phyloP scores from a whole-genome alignment of 2,888 invertebrate species.

The Megalurothrips usitatus region DNA sequence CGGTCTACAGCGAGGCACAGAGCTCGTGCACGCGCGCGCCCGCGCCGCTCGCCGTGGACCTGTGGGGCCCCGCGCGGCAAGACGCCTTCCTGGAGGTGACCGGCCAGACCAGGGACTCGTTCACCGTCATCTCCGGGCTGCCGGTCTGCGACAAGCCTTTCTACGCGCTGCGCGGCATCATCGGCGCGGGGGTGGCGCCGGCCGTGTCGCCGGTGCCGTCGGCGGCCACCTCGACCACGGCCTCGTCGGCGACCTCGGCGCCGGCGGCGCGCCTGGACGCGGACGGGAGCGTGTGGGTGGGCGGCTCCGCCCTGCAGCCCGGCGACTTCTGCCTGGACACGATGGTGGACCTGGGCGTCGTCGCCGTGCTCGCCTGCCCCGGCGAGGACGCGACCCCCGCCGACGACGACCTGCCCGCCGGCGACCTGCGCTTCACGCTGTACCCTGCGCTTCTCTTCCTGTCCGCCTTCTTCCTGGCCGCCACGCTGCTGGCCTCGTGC shows the following conservation, averaged over 20 bases:
- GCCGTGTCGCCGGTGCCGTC: not conserved
- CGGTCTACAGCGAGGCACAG: slow-evolving; percentile 56
- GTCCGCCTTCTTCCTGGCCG: slow-evolving; percentile 74
- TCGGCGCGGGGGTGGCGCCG: too few relatives aligned
- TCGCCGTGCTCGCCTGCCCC: slow-evolving; percentile 57
- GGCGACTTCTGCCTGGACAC: slow-evolving; percentile 36
- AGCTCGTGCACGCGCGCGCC: slow-evolving; percentile 47
- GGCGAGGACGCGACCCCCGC: slow-evolving; percentile 24
- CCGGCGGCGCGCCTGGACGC: slow-evolving; percentile 49
- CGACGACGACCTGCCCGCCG: slow-evolving; percentile 46
- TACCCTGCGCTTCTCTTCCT: slow-evolving; percentile 74
- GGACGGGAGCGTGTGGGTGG: slow-evolving; percentile 39
- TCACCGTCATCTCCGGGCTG: slow-evolving; percentile 33
- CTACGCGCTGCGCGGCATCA: not conserved
- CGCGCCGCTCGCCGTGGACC: slow-evolving; percentile 35
- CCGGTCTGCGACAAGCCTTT: slow-evolving; percentile 31
- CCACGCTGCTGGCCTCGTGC: slow-evolving; percentile 73
- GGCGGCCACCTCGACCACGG: slow-evolving; percentile 34
- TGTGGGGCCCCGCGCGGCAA: not conserved
- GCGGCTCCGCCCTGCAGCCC: slow-evolving; percentile 39
- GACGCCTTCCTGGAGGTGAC: not conserved
- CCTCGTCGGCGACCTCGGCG: slow-evolving; percentile 47
- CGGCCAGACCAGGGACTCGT: not conserved
- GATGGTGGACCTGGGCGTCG: slow-evolving; percentile 33
- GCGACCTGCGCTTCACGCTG: slow-evolving; percentile 61